A percentile compares a stretch with the other conserved stretches of the same genome.
Evolutionary conservation across 2,888 invertebrate genomes (phyloP).

Genomic region (Apamea anceps): DNA sequence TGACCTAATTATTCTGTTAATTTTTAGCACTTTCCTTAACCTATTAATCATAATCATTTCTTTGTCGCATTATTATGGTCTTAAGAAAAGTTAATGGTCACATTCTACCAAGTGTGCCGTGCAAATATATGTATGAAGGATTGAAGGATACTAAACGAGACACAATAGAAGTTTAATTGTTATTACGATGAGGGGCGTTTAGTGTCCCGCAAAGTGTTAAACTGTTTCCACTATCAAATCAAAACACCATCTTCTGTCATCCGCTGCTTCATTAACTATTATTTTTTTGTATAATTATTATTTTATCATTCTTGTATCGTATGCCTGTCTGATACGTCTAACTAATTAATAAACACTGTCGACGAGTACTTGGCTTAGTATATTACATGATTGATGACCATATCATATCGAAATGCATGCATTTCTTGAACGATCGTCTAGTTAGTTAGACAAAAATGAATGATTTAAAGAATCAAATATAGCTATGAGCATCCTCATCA

Average conservation of each 20-base stretch:
- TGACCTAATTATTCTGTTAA: background rate
- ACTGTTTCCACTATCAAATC: background rate
- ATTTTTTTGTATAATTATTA: background rate
- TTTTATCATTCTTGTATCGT: background rate
- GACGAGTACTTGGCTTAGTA: background rate
- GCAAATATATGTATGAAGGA: too few relatives aligned
- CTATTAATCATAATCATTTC: too few relatives aligned
- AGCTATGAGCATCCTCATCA: too few relatives aligned
- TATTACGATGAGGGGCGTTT: too few relatives aligned
- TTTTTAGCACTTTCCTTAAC: background rate
- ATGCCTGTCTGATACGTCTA: background rate
- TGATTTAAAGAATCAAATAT: too few relatives aligned
- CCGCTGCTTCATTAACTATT: background rate
- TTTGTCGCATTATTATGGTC: too few relatives aligned
- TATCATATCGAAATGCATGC: background rate
- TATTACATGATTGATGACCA: slow-evolving; percentile 15
- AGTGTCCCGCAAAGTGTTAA: too few relatives aligned
- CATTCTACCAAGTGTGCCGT: too few relatives aligned
- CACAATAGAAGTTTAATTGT: too few relatives aligned
- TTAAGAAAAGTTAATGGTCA: too few relatives aligned
- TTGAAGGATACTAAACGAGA: too few relatives aligned
- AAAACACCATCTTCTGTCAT: background rate
- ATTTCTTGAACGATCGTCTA: background rate
- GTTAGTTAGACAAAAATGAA: background rate
- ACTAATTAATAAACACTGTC: background rate